Base-by-base conservation (phyloP, 2,888 invertebrate species). In the Protonemura montana region DNA sequence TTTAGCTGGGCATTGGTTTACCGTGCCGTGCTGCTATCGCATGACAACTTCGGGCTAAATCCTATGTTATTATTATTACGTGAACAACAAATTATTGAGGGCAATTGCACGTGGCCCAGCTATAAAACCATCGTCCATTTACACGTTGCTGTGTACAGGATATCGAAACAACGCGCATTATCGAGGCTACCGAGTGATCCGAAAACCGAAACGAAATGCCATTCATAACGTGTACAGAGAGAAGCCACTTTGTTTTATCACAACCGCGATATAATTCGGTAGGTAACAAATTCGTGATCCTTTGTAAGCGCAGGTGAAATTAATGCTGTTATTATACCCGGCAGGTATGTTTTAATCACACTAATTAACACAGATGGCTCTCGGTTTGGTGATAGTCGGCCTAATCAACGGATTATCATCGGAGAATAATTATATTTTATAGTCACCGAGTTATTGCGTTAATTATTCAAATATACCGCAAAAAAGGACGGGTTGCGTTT, bases 231-330 rank as follows among this genome's bases (percentile, higher is more conserved):
- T 59, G 21, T 3, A 21, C 59, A 2, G 6, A 59, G 59, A 7
- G 59, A 35, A 10, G 5, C 59, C 59, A 59, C 1, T 59, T 59
- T 59, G 21, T 59, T 59, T 59, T 59, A 59, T 59, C 59, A 59
- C 59, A 10, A 7, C 21, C 59, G 59, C 59, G 59, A 59, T 59
- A 59, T 59, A 59, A 59, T 13, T 59, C 59, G 59, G 59, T 59
- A 35, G 35, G 35, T 35, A 59, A 59, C 59, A 59, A 59, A 59
- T 59, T 59, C 59, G 59, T 59, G 59, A 59, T 59, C 59, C 59
- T 59, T 59, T 59, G 59, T 59, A 59, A 59, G 59, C 59, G 59
- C 59, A 59, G 59, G 59, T 59, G 59, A 59, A 59, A 59, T 59
- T 59, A 59, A 59, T 59, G 59, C 59, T 59, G 59, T 21, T 59